Percentiles rank a stretch among this genome's conserved stretches.
These are phyloP conservation scores for Lucifuga dentata DNA, from an alignment of 2,113 vertebrate species.

Conservation along the genomic window DNA sequence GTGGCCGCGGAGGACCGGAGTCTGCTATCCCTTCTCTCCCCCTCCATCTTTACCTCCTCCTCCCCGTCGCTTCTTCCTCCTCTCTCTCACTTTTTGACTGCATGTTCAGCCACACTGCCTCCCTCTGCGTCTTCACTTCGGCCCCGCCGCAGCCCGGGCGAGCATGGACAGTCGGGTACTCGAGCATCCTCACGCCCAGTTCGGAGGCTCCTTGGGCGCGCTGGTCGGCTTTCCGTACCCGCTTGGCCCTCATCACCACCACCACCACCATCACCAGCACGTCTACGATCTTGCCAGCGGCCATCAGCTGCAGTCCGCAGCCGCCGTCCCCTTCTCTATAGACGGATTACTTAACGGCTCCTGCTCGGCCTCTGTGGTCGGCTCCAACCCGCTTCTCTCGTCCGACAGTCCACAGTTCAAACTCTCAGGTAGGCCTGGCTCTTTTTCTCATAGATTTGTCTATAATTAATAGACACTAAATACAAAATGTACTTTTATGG, in stretches of 20 bases:
- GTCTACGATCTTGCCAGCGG: slow-evolving; percentile 93
- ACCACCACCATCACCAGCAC: slow-evolving; percentile 86
- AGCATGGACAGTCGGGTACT: slow-evolving; percentile 97
- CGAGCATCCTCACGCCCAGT: slow-evolving; percentile 97
- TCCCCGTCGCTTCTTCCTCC: slow-evolving; percentile 20
- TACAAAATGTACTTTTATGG: too few relatives aligned
- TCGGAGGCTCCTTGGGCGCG: slow-evolving; percentile 91
- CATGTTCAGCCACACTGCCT: slow-evolving; percentile 79
- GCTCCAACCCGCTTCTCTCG: slow-evolving; percentile 87
- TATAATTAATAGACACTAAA: background rate
- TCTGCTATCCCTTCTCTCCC: slow-evolving; percentile 16
- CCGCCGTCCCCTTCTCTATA: slow-evolving; percentile 94
- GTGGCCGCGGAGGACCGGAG: slow-evolving; percentile 52
- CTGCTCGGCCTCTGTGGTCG: slow-evolving; percentile 92
- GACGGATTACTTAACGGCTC: slow-evolving; percentile 97
- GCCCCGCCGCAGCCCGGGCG: slow-evolving; percentile 82
- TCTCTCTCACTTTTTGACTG: slow-evolving; percentile 61
- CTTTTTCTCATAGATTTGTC: background rate
- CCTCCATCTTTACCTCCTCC: slow-evolving; percentile 19
- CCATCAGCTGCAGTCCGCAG: slow-evolving; percentile 91
- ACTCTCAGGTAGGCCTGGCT: slow-evolving; percentile 87
- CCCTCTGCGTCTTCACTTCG: slow-evolving; percentile 73
- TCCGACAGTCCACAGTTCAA: slow-evolving; percentile 92
- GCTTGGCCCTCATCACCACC: slow-evolving; percentile 83
- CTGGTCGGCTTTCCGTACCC: slow-evolving; percentile 97